These are phyloP conservation scores for Elegia similella DNA, from an alignment of 2,888 invertebrate genomes.

Conservation along the genomic window DNA sequence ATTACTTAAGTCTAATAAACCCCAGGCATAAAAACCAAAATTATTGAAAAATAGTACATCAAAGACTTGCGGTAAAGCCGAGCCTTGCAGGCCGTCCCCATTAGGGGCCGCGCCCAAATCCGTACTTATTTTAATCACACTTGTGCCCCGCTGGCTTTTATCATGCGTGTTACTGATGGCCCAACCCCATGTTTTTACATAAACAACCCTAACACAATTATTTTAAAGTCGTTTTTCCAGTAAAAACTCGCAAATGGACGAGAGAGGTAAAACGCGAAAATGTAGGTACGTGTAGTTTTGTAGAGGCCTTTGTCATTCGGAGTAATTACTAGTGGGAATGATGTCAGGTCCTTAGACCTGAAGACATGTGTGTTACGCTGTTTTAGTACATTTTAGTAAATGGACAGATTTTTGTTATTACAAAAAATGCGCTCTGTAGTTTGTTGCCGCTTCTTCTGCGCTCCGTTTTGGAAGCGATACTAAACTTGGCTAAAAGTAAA, in stretches of 20 bases:
- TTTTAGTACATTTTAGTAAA: not conserved
- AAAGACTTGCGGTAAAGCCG: slow-evolving; percentile 1
- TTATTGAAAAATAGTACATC: slow-evolving; percentile 1
- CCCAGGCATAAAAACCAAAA: not conserved
- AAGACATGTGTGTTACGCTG: slow-evolving; percentile 1
- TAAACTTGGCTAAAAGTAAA: too few relatives aligned
- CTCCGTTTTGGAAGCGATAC: too few relatives aligned
- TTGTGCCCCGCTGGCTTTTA: slow-evolving; percentile 65
- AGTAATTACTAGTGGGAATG: slow-evolving; percentile 16
- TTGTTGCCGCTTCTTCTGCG: too few relatives aligned
- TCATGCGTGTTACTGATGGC: slow-evolving; percentile 64
- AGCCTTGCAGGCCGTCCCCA: slow-evolving; percentile 30
- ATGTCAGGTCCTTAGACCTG: slow-evolving; percentile 8
- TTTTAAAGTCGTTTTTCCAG: slow-evolving; percentile 34
- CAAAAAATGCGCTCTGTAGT: too few relatives aligned
- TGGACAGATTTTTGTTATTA: not conserved
- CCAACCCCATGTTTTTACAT: slow-evolving; percentile 31
- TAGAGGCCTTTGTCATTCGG: slow-evolving; percentile 14
- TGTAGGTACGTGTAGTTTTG: slow-evolving; percentile 15
- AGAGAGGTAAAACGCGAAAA: slow-evolving; percentile 37
- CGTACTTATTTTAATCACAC: slow-evolving; percentile 76
- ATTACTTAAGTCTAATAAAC: not conserved
- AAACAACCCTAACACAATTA: slow-evolving; percentile 34
- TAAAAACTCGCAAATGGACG: slow-evolving; percentile 31
- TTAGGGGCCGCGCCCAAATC: slow-evolving; percentile 70